Base-by-base conservation (phyloP, 2,113 vertebrate species). In the Otolemur garnettii region DNA sequence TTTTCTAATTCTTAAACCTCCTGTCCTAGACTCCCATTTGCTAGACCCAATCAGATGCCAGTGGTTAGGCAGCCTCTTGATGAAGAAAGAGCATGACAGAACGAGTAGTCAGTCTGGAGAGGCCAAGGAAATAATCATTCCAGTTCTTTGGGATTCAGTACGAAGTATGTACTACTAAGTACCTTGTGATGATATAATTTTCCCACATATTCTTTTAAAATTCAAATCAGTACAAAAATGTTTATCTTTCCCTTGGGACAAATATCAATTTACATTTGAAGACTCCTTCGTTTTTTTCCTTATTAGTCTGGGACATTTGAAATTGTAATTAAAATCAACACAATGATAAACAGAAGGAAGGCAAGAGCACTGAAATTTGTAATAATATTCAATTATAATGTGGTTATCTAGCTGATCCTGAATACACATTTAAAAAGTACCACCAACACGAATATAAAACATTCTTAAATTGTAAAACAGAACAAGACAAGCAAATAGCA, bases 351-450 rank as follows among this genome's bases (percentile, higher is more conserved):
- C 17, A 96, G n/a, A 83, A 93, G 15, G 62, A 93, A 82, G 55
- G 7, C 17, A 57, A 53, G 53, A 64, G 7, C 12, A 57, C 59
- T 87, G 64, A 84, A 83, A 55, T 80, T 71, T 95, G 38, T 90
- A 45, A 57, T 35, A 62, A 33, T 80, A 53, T 62, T 79, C 24
- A 90, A 5, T 82, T 64, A 74, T 50, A 64, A 66, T 79, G 5
- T 93, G 30, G 18, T 68, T 75, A 87, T 71, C 15, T 33, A 90
- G 26, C 26, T 83, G 85, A 59, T 90, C 33, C 53, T 93, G 33
- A 95, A 57, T 75, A 80, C 85, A 55, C 30, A 14, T 59, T 95
- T 95, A 55, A 72, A 68, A 85, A 66, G 87, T 84, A 38, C 69
- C 38, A 79, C 18, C 45, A 68, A 93, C 68, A 82, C 78, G 5